Percentiles rank a stretch among this genome's conserved stretches.
Conservation (phyloP, 2,113 vertebrate species). For the Pteronura brasiliensis region DNA sequence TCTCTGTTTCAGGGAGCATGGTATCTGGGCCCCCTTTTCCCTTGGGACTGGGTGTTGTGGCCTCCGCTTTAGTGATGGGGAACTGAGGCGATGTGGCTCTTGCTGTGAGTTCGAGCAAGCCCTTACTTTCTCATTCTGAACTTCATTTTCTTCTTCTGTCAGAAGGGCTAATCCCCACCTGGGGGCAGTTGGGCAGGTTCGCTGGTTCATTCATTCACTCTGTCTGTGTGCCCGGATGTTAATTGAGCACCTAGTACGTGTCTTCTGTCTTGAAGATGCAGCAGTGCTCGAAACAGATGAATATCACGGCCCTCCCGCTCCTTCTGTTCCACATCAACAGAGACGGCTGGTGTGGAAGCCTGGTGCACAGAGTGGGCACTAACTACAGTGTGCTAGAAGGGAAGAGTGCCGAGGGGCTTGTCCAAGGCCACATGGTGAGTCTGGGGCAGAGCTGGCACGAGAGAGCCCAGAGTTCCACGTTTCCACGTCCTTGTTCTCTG, state of each 20-base stretch:
- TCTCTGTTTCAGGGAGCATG: not conserved
- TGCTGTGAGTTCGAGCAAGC: not conserved
- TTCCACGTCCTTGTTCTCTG: not conserved
- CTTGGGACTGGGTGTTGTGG: not conserved
- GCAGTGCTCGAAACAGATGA: not conserved
- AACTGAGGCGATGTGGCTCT: not conserved
- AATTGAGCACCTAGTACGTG: not conserved
- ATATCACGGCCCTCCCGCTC: not conserved
- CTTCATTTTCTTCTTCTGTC: not conserved
- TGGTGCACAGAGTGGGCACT: rapidly evolving
- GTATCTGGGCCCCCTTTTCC: not conserved
- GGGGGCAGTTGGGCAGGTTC: not conserved
- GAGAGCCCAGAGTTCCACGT: not conserved
- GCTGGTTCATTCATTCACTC: not conserved
- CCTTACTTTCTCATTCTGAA: not conserved
- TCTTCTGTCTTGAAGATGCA: not conserved
- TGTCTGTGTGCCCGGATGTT: not conserved
- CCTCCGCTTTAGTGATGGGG: not conserved
- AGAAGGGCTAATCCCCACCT: not conserved
- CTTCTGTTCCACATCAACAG: rapidly evolving
- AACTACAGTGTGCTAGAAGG: not conserved
- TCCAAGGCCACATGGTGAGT: not conserved
- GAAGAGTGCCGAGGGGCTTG: not conserved
- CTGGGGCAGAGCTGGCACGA: not conserved
- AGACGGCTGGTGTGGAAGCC: no score